Conservation (phyloP, 2,888 invertebrate genomes). For the Hydropsyche betteni region DNA sequence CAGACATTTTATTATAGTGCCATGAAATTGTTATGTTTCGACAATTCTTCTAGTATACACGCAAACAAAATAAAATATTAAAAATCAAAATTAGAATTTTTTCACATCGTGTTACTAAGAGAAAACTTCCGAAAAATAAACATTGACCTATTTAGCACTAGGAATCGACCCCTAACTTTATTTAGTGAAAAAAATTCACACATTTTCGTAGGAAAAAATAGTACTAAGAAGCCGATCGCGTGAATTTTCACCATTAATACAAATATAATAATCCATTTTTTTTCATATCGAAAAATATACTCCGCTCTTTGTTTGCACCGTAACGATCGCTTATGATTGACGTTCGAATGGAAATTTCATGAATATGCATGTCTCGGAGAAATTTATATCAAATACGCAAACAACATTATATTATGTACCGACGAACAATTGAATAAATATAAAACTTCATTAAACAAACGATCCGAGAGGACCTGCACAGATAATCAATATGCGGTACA, state of each 20-base stretch:
- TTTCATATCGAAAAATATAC: conserved; percentile 7
- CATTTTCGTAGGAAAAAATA: too few species aligned
- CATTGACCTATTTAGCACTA: too few species aligned
- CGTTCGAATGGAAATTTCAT: conserved; percentile 3
- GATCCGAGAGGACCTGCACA: not conserved
- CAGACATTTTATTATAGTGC: too few species aligned
- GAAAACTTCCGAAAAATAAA: too few species aligned
- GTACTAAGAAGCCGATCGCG: conserved; percentile 4
- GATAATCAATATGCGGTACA: conserved; percentile 10
- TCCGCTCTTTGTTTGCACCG: not conserved
- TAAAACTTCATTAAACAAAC: not conserved
- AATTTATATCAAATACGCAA: not conserved
- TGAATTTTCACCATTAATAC: conserved; percentile 18
- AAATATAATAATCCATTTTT: conserved; percentile 21
- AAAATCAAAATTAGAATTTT: too few species aligned
- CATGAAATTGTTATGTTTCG: too few species aligned
- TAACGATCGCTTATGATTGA: conserved; percentile 12
- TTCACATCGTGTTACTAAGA: too few species aligned
- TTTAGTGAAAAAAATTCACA: too few species aligned
- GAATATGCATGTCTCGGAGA: not conserved
- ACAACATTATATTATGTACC: not conserved
- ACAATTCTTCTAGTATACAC: too few species aligned
- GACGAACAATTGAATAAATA: not conserved
- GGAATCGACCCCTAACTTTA: too few species aligned
- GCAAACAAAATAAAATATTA: too few species aligned